phyloP scores from a whole-genome alignment of 2,797 vertebrate genomes.

The Tragelaphus eurycerus region DNA sequence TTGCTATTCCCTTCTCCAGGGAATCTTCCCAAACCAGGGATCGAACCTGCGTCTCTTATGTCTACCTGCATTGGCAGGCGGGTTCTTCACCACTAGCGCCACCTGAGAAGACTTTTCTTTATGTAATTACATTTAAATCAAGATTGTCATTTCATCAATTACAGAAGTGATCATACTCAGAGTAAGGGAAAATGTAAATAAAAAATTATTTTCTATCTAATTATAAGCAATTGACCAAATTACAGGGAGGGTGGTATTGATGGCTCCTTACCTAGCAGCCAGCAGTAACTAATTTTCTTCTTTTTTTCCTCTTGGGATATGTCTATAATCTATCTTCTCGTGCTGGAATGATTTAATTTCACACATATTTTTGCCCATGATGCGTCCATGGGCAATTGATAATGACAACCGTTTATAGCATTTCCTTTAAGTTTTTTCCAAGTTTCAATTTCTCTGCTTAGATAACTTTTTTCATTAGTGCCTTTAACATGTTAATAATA shows the following conservation, averaged over 20 bases:
- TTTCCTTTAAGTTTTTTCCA: not conserved
- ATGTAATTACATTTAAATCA: not conserved
- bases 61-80: not conserved
- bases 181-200: conserved; percentile 1
- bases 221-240: not conserved
- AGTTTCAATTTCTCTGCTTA: not conserved
- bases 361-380: not conserved
- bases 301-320: not conserved
- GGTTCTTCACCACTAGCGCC: not conserved
- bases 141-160: not conserved
- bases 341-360: not conserved
- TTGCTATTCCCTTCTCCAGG: not conserved
- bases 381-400: not conserved
- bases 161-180: not conserved
- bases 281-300: not conserved
- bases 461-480: not conserved
- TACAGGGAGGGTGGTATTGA: not conserved
- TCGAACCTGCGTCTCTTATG: not conserved
- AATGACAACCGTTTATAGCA: not conserved
- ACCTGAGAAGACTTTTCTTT: not conserved
- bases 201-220: not conserved
- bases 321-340: not conserved
- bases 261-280: too few relatives aligned
- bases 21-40: not conserved
- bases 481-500: not conserved